Conservation (phyloP, 1,140 invertebrate genomes). For the Vanessa atalanta region DNA sequence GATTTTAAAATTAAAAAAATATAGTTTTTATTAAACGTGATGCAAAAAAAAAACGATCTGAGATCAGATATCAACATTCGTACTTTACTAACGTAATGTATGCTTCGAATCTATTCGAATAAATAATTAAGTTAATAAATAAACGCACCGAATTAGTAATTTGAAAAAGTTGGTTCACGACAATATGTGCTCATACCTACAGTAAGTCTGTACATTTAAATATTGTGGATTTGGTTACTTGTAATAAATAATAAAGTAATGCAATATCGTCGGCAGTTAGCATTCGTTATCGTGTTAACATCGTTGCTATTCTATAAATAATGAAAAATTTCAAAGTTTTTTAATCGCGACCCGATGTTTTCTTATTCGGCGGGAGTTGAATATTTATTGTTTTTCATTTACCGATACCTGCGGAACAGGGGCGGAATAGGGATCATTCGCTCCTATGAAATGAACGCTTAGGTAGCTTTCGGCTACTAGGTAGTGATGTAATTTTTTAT, state of each 20-base stretch:
- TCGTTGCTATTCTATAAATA: slow-evolving; percentile 48
- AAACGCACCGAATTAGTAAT: too few relatives aligned
- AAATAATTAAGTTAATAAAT: too few relatives aligned
- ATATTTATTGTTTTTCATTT: slow-evolving; percentile 70
- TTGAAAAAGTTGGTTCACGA: too few relatives aligned
- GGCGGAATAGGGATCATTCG: slow-evolving; percentile 44
- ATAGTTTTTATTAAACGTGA: too few relatives aligned
- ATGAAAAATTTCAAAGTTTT: slow-evolving; percentile 57
- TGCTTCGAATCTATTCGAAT: too few relatives aligned
- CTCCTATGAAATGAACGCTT: slow-evolving; percentile 53
- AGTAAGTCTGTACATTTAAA: not conserved
- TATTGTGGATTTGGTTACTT: not conserved
- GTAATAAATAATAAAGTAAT: slow-evolving; percentile 12
- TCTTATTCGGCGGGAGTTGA: not conserved
- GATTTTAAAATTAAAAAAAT: too few relatives aligned
- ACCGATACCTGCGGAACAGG: slow-evolving; percentile 48
- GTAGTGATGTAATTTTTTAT: slow-evolving; percentile 22
- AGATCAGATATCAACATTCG: too few relatives aligned
- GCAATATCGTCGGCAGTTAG: not conserved
- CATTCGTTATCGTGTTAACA: not conserved
- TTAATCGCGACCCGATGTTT: slow-evolving; percentile 45
- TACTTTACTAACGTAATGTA: too few relatives aligned
- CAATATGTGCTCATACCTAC: too few relatives aligned
- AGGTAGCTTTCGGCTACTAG: slow-evolving; percentile 36
- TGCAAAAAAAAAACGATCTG: too few relatives aligned